Conservation (phyloP, 2,888 invertebrate genomes). For the Limnephilus rhombicus region DNA sequence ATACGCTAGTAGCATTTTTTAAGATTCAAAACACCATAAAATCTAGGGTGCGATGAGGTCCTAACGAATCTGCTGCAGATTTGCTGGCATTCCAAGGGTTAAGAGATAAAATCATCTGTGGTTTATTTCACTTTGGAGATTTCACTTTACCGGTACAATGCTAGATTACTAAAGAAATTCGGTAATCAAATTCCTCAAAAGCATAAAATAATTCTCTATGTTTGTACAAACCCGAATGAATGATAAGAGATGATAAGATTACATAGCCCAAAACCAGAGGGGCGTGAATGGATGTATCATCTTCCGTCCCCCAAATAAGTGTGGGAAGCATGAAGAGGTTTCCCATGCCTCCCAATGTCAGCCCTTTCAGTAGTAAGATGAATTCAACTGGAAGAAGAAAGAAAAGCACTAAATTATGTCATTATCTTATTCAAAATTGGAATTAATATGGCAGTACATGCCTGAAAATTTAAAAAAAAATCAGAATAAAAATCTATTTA, state of each 20-base stretch:
- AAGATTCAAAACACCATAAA: too few species aligned
- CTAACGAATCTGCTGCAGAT: too few species aligned
- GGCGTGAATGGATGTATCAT: slow-evolving; percentile 74
- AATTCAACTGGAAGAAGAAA: slow-evolving; percentile 69
- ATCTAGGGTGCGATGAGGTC: too few species aligned
- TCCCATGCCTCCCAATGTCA: slow-evolving; percentile 80
- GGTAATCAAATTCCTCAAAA: background rate
- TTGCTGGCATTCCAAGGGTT: too few species aligned
- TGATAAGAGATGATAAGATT: slow-evolving; percentile 80
- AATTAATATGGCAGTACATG: background rate
- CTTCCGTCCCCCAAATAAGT: slow-evolving; percentile 79
- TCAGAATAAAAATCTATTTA: background rate
- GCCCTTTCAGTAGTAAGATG: slow-evolving; percentile 75
- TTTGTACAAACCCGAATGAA: slow-evolving; percentile 79
- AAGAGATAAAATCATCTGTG: too few species aligned
- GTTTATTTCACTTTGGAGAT: too few species aligned
- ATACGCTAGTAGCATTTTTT: too few species aligned
- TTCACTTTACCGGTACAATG: background rate
- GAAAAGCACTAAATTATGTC: background rate
- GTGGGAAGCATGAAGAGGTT: slow-evolving; percentile 80
- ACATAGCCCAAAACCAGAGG: slow-evolving; percentile 82
- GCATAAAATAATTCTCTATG: background rate
- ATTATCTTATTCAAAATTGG: background rate
- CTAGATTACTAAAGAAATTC: background rate
- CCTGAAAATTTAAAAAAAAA: background rate